These are phyloP conservation scores for Falco concolor DNA, from an alignment of 2,797 vertebrate species.

Conservation along the genomic window DNA sequence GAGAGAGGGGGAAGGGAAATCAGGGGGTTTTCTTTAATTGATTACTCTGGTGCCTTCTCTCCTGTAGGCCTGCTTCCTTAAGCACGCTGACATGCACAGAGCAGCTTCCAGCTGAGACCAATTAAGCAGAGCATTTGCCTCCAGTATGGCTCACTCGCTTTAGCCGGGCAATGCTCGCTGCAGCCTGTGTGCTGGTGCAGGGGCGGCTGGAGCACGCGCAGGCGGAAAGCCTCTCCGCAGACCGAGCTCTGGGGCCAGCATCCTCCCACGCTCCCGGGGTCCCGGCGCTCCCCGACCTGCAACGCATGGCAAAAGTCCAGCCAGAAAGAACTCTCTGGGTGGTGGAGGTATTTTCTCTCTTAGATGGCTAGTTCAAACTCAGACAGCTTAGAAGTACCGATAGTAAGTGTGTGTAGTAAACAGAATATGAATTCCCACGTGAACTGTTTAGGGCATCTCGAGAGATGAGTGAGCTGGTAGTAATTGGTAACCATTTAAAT, in stretches of 20 bases:
- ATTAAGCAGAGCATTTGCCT: constrained; percentile 13
- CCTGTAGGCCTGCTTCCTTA: background rate
- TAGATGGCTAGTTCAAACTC: background rate
- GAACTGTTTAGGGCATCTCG: background rate
- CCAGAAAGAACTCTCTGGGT: background rate
- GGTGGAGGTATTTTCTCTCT: background rate
- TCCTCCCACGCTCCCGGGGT: background rate
- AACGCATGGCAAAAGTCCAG: background rate
- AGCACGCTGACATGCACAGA: background rate
- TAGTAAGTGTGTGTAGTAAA: background rate
- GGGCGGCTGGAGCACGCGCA: background rate
- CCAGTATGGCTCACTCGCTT: background rate
- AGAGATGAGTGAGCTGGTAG: background rate
- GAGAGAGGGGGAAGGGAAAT: background rate
- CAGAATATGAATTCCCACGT: background rate
- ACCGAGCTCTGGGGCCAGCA: background rate
- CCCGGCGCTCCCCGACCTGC: background rate
- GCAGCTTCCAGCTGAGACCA: constrained; percentile 32
- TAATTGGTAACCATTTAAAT: background rate
- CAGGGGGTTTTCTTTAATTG: background rate
- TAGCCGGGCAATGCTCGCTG: background rate
- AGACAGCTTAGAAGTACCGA: background rate
- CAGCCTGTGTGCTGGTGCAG: background rate
- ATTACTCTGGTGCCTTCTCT: background rate
- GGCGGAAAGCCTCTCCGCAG: background rate